phyloP scores from a whole-genome alignment of 1,140 invertebrate genomes.

The Archegozetes longisetosus region DNA sequence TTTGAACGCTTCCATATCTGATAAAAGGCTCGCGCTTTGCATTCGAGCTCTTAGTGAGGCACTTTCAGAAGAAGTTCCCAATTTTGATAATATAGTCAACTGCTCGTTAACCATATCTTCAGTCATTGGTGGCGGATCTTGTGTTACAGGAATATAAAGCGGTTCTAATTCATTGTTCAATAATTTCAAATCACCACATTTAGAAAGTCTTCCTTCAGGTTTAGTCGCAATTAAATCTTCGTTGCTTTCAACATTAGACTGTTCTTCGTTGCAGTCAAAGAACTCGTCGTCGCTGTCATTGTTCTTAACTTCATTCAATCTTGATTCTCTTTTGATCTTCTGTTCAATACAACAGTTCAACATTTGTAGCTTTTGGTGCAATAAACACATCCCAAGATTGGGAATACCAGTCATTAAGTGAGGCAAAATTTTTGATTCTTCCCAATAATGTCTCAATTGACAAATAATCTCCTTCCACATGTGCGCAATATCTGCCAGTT shows the following conservation, averaged over 20 bases:
- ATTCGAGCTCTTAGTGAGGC: constrained; percentile 69
- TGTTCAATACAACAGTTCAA: constrained; percentile 86
- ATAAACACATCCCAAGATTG: constrained; percentile 66
- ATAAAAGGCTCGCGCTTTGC: constrained; percentile 84
- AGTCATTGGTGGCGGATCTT: constrained; percentile 84
- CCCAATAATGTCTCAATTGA: constrained; percentile 77
- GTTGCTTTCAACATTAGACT: constrained; percentile 54
- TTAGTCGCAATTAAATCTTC: no score
- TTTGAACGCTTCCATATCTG: constrained; percentile 98
- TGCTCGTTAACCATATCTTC: constrained; percentile 92
- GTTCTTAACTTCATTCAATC: not conserved
- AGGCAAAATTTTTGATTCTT: constrained; percentile 34
- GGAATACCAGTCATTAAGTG: constrained; percentile 7
- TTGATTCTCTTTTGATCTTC: constrained; percentile 35
- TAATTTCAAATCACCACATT: constrained; percentile 41
- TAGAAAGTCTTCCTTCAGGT: constrained; percentile 51
- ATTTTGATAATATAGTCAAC: constrained; percentile 65
- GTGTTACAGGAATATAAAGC: constrained; percentile 73
- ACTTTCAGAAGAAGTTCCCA: constrained; percentile 65
- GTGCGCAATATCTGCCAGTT: constrained; percentile 59
- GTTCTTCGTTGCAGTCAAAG: constrained; percentile 25
- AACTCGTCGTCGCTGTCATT: not conserved
- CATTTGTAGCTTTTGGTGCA: constrained; percentile 92
- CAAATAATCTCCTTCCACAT: constrained; percentile 81
- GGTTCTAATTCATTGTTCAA: constrained; percentile 21